Evolutionary conservation across 1,140 invertebrate genomes (phyloP), one percentile per base, ranked within the genome.

Genomic region (Pinna nobilis): DNA sequence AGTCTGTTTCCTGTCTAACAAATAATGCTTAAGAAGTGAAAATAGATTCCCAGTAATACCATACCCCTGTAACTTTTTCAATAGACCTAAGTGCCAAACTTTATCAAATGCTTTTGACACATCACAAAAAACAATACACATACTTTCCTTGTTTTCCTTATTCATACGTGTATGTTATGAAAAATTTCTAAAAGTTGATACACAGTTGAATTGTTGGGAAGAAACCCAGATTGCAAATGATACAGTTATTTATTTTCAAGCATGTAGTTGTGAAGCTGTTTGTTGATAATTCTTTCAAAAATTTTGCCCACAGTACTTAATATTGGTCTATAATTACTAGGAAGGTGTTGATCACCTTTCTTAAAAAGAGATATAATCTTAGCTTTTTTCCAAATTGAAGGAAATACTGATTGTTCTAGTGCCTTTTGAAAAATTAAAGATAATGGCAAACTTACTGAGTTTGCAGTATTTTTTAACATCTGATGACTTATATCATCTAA

Each of bases 341-440:
- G 50, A 11, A 13, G 50, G 23, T 53, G 50, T 18, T 7, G 7
- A 53, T 53, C 50, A 20, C 50, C 50, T 53, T 53, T 53, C 23
- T 53, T 53, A 53, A 13, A 53, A n/a, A 53, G 50, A 53, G 50
- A 20, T 23, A 53, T n/a, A 53, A 53, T 23, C 9, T 23, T 18
- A 11, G 50, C 25, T 53, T 53, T 53, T 53, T 25, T 25, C 50
- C 50, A 53, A 53, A 11, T 20, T 18, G 9, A 9, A 53, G 50
- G 50, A 23, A 53, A 53, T 53, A 25, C 15, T n/a, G 15, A 53
- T 23, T 53, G 7, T 23, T 53, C 7, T 9, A 53, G 9, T n/a
- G 50, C 9, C 15, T 9, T 9, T n/a, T 53, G 9, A 53, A 53
- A 53, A 7, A 53, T 9, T 20, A 13, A 11, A 18, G 9, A 18